phyloP scores from a whole-genome alignment of 2,888 invertebrate species.

The Caenorhabditis uteleia region DNA sequence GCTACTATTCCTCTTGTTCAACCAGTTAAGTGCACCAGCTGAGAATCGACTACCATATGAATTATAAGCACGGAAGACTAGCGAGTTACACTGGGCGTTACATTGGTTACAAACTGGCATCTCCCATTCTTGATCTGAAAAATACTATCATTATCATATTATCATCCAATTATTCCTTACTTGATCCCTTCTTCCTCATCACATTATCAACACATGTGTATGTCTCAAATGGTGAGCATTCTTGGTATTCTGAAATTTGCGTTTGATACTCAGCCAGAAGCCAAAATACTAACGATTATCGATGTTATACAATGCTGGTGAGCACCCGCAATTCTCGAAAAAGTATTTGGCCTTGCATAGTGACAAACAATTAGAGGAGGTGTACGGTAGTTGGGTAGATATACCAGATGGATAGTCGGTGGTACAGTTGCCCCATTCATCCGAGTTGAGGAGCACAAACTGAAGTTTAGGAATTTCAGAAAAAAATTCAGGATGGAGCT shows the following conservation, averaged over 20 bases:
- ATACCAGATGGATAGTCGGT: constrained; percentile 36
- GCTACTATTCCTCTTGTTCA: constrained; percentile 35
- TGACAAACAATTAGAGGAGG: constrained; percentile 39
- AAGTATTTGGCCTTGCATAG: constrained; percentile 45
- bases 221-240: constrained; percentile 44
- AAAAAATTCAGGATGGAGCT: background rate
- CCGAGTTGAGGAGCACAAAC: constrained; percentile 39
- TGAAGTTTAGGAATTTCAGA: constrained; percentile 20
- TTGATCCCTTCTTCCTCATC: constrained; percentile 4
- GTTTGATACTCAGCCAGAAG: too few relatives aligned
- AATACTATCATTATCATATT: background rate
- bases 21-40: constrained; percentile 50
- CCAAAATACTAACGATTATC: too few relatives aligned
- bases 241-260: constrained; percentile 25
- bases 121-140: constrained; percentile 1
- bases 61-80: constrained; percentile 59
- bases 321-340: constrained; percentile 32
- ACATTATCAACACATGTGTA: constrained; percentile 34
- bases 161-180: background rate
- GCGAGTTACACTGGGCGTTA: constrained; percentile 33
- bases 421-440: constrained; percentile 52
- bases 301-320: background rate
- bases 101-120: constrained; percentile 10
- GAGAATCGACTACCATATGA: constrained; percentile 60
- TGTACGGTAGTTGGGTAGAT: constrained; percentile 34